Evolutionary conservation across 2,888 invertebrate species (phyloP).

Genomic region (Balanococcus diminutus): DNA sequence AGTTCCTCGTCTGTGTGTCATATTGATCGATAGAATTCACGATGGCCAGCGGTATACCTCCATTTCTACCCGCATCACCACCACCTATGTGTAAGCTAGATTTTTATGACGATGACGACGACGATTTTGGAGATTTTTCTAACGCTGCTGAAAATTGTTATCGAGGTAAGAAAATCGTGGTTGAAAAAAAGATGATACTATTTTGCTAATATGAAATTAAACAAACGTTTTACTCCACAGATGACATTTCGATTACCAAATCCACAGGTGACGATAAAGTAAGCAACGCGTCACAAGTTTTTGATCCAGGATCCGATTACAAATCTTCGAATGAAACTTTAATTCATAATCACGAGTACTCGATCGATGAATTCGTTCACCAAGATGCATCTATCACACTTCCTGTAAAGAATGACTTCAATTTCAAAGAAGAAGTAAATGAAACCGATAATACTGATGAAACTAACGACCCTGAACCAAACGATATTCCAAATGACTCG

Average conservation of each 20-base stretch:
- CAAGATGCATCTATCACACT: background rate
- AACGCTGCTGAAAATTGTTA: constrained; percentile 43
- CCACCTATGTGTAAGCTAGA: constrained; percentile 69
- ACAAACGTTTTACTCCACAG: background rate
- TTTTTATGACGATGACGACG: constrained; percentile 65
- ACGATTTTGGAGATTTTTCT: constrained; percentile 58
- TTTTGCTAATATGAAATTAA: too few relatives aligned
- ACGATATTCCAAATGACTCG: background rate
- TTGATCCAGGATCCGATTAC: background rate
- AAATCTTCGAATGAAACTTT: background rate
- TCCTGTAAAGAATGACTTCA: background rate
- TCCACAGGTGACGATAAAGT: background rate
- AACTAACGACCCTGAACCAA: background rate
- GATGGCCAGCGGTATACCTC: constrained; percentile 63
- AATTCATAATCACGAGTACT: background rate
- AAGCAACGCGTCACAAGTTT: background rate
- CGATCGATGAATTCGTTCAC: background rate
- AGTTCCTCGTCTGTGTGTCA: too few relatives aligned
- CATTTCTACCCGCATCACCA: constrained; percentile 71
- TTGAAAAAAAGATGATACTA: too few relatives aligned
- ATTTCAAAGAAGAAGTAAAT: background rate
- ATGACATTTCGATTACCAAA: background rate
- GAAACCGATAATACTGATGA: background rate
- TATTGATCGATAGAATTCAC: background rate
- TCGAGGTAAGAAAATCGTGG: too few relatives aligned